phyloP scores from a whole-genome alignment of 2,797 vertebrate species.

The Poecile montanus region DNA sequence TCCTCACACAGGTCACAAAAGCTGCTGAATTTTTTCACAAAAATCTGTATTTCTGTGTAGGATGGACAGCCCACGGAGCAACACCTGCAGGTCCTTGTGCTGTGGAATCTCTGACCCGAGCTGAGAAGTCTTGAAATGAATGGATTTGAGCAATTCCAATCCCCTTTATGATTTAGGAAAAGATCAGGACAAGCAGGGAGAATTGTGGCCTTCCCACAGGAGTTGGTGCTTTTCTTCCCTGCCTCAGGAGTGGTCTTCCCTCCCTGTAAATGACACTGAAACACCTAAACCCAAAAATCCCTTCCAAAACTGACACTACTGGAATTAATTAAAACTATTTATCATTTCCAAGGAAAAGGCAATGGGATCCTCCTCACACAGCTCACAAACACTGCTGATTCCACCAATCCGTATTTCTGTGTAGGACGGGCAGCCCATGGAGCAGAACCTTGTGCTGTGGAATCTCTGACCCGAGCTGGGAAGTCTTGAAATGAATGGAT shows the following conservation, averaged over 20 bases:
- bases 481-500: fast-evolving
- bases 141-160: background rate
- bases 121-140: fast-evolving
- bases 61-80: background rate
- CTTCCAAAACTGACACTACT: background rate
- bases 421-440: fast-evolving
- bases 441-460: background rate
- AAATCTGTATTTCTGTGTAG: background rate
- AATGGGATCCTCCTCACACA: background rate
- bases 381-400: background rate
- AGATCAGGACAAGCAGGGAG: background rate
- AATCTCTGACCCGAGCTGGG: background rate
- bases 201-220: background rate
- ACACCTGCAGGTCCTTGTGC: background rate
- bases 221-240: background rate
- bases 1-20: background rate
- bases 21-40: background rate
- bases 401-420: background rate
- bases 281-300: background rate
- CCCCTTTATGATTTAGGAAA: background rate
- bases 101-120: background rate
- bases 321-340: background rate
- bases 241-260: background rate
- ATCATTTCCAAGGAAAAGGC: background rate
- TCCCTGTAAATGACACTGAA: background rate